Base-by-base conservation (phyloP, 2,113 vertebrate genomes). In the Machaerirhynchus nigripectus region DNA sequence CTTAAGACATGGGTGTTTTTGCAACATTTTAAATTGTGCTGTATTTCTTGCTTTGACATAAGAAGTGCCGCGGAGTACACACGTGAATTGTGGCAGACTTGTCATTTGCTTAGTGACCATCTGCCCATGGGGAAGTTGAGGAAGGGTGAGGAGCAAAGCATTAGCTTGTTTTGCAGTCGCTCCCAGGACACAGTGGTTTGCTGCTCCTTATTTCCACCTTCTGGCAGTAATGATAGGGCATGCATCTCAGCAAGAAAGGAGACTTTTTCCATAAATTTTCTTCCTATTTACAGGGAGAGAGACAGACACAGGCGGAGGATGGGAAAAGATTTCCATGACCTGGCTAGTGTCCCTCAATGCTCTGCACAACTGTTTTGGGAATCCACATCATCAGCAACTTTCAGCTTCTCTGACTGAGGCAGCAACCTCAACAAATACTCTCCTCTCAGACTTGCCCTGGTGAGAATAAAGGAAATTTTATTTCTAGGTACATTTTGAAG, bases 121-220 rank as follows among this genome's bases (percentile, higher is more conserved):
- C 31, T 63, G 60, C 16, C 40, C 60, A 46, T 0, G 0, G 14
- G 24, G 37, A 37, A 40, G 22, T 15, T 4, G 14, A 55, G 14
- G 24, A 70, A 46, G n/a, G 12, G 7, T 47, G 42, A 63, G 31
- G 70, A 79, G 8, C 4, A 2, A 74, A 69, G 24, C 21, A 17
- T 9, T 27, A 31, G 19, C 15, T 59, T 11, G 3, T 13, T 64
- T 47, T 23, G 12, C 39, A 64, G 27, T 39, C 57, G 52, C 47
- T 68, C n/a, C 24, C 23, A 42, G 47, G 27, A 37, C 33, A 47
- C 15, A 47, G n/a, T 9, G 31, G 15, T 10, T 10, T 50, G 16
- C 24, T 56, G 33, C 13, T 55, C 24, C 53, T 57, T 26, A 30
- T 47, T 42, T 70, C 40, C 46, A 26, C 27, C 9, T 57, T 83